Evolutionary conservation across 2,113 vertebrate species (phyloP).

Genomic region (Nettapus auritus): DNA sequence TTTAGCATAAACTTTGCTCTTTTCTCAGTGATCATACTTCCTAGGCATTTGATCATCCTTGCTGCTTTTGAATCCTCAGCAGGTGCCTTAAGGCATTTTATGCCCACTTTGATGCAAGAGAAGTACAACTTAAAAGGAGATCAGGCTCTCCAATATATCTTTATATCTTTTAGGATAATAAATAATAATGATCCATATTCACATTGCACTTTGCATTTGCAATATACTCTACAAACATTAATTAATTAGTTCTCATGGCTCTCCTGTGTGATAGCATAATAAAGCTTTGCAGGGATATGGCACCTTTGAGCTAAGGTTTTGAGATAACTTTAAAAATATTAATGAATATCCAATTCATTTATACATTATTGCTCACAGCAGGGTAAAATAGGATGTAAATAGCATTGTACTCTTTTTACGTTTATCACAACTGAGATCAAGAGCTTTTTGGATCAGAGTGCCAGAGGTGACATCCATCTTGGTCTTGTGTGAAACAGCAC

Average conservation of each 20-base stretch:
- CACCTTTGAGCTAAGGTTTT: slow-evolving; percentile 32
- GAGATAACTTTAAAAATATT: slow-evolving; percentile 12
- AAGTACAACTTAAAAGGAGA: slow-evolving; percentile 46
- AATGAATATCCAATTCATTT: background rate
- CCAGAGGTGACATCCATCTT: background rate
- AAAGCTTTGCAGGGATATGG: slow-evolving; percentile 28
- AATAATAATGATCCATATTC: slow-evolving; percentile 62
- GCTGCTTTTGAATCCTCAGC: slow-evolving; percentile 50
- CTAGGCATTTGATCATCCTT: slow-evolving; percentile 55
- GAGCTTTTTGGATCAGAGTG: background rate
- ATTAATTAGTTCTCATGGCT: slow-evolving; percentile 54
- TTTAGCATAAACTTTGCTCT: slow-evolving; percentile 27
- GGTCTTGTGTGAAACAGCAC: background rate
- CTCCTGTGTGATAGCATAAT: slow-evolving; percentile 36
- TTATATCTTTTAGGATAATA: slow-evolving; percentile 64
- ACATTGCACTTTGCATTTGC: slow-evolving; percentile 22
- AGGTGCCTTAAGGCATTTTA: slow-evolving; percentile 54
- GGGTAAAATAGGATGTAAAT: background rate
- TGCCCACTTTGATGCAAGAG: slow-evolving; percentile 47
- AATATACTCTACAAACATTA: slow-evolving; percentile 47
- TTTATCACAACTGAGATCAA: background rate
- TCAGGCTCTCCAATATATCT: slow-evolving; percentile 40
- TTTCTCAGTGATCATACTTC: slow-evolving; percentile 25
- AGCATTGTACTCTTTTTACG: background rate
- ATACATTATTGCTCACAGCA: background rate